phyloP scores from a whole-genome alignment of 2,888 invertebrate species.

The Drosophila percnosoma region DNA sequence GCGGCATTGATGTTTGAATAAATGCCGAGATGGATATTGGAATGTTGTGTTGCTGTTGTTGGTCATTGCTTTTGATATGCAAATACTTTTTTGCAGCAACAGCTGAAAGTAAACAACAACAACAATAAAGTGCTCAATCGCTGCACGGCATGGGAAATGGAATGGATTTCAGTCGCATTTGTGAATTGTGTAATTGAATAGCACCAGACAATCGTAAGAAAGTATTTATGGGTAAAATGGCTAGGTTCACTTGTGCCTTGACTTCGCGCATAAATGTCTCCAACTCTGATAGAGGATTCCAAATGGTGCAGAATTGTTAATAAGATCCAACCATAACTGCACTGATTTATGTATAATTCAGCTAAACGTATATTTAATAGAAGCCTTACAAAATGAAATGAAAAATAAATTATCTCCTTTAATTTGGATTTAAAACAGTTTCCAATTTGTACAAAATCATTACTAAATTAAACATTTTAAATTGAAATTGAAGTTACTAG shows the following conservation, averaged over 20 bases:
- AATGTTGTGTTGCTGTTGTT: slow-evolving; percentile 25
- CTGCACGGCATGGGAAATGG: slow-evolving; percentile 26
- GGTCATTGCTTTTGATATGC: slow-evolving; percentile 60
- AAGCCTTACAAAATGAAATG: neutral
- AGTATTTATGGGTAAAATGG: slow-evolving; percentile 22
- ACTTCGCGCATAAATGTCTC: slow-evolving; percentile 5
- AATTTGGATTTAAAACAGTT: neutral
- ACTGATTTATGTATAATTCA: neutral
- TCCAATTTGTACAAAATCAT: neutral
- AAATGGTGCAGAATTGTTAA: neutral
- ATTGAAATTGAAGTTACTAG: neutral
- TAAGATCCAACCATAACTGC: neutral
- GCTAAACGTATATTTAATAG: neutral
- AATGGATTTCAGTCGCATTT: slow-evolving; percentile 26
- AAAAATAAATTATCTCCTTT: neutral
- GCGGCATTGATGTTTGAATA: slow-evolving; percentile 46
- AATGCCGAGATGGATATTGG: slow-evolving; percentile 29
- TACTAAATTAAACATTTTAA: neutral
- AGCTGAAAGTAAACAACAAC: slow-evolving; percentile 14
- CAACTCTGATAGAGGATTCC: neutral
- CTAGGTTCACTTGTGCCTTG: slow-evolving; percentile 6
- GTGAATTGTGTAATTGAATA: slow-evolving; percentile 44
- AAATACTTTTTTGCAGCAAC: slow-evolving; percentile 55
- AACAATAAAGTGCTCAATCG: slow-evolving; percentile 18
- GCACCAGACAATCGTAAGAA: slow-evolving; percentile 8